Conservation (phyloP, 53 echinoderm and acorn worm species). For the Holothuria leucospilota region DNA sequence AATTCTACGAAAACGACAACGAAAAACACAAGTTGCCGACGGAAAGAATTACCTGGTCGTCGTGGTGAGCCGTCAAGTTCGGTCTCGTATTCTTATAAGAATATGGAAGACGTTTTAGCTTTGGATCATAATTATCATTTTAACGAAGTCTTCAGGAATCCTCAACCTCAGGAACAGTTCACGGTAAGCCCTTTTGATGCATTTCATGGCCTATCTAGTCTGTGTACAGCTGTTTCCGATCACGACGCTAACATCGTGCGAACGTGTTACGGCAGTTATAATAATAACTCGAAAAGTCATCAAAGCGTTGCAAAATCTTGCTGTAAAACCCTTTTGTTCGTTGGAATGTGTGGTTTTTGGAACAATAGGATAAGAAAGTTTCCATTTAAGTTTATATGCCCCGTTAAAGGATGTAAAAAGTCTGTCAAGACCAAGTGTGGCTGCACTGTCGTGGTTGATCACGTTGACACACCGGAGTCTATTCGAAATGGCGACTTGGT, state of each 20-base stretch:
- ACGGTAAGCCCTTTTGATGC: background rate
- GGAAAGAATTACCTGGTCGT: too few species aligned
- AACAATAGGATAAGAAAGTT: background rate
- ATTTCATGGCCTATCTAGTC: background rate
- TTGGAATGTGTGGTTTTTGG: slow-evolving; percentile 17
- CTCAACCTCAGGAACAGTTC: too few species aligned
- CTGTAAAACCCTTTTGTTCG: slow-evolving; percentile 16
- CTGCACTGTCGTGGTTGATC: slow-evolving; percentile 10
- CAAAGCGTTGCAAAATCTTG: background rate
- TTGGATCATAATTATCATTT: too few species aligned
- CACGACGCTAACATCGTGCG: background rate
- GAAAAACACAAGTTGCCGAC: too few species aligned
- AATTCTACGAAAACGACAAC: too few species aligned
- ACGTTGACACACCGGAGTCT: background rate
- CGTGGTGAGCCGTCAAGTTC: too few species aligned
- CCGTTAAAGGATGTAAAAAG: background rate
- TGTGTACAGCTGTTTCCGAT: background rate
- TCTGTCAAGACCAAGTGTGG: too few species aligned
- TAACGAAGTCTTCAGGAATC: too few species aligned
- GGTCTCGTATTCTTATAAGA: too few species aligned
- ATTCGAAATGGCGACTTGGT: slow-evolving; percentile 1
- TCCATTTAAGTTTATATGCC: background rate
- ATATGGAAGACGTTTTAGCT: too few species aligned
- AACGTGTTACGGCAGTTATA: background rate
- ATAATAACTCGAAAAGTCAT: background rate